These are phyloP conservation scores for Entosphenus tridentatus DNA, from an alignment of 2,113 vertebrate genomes.

Conservation along the genomic window DNA sequence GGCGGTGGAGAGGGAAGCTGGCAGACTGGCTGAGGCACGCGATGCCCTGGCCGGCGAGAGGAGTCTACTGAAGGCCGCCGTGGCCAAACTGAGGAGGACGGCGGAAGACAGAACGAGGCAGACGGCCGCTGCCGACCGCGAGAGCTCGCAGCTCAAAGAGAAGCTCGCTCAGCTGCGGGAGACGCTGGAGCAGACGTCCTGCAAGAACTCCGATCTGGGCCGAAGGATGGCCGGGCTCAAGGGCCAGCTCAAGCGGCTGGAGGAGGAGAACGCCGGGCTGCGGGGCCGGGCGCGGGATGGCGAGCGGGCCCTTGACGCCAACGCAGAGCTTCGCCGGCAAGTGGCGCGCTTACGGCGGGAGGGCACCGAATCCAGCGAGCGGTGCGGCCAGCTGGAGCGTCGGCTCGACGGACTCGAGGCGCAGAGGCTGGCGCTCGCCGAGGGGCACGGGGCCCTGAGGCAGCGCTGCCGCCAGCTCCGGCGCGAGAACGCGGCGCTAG, in stretches of 20 bases:
- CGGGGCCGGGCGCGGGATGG: slow-evolving; percentile 23
- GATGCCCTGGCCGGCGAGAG: slow-evolving; percentile 28
- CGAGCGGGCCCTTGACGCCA: too few relatives aligned
- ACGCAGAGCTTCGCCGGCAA: too few relatives aligned
- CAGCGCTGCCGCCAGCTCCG: slow-evolving; percentile 11
- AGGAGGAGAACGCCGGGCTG: slow-evolving; percentile 23
- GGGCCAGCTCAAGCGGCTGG: slow-evolving; percentile 17
- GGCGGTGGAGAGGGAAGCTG: slow-evolving; percentile 31
- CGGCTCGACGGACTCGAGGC: slow-evolving; percentile 19
- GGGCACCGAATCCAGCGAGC: slow-evolving; percentile 23
- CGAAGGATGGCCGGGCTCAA: slow-evolving; percentile 19
- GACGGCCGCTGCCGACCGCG: slow-evolving; percentile 18
- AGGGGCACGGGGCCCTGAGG: slow-evolving; percentile 20
- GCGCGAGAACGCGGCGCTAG: too few relatives aligned
- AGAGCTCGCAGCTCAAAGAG: slow-evolving; percentile 22
- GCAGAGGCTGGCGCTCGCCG: slow-evolving; percentile 11
- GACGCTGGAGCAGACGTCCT: slow-evolving; percentile 26
- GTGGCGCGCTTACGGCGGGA: too few relatives aligned
- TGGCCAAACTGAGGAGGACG: slow-evolving; percentile 25
- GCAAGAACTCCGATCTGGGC: slow-evolving; percentile 23
- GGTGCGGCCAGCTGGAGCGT: slow-evolving; percentile 24
- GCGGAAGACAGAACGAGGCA: slow-evolving; percentile 21
- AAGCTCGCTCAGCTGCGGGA: slow-evolving; percentile 21
- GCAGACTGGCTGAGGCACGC: slow-evolving; percentile 32
- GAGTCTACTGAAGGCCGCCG: slow-evolving; percentile 26